Percentiles rank a stretch among this genome's conserved stretches.
phyloP scores from a whole-genome alignment of 2,113 vertebrate genomes.

The Potamarius usumacintae region DNA sequence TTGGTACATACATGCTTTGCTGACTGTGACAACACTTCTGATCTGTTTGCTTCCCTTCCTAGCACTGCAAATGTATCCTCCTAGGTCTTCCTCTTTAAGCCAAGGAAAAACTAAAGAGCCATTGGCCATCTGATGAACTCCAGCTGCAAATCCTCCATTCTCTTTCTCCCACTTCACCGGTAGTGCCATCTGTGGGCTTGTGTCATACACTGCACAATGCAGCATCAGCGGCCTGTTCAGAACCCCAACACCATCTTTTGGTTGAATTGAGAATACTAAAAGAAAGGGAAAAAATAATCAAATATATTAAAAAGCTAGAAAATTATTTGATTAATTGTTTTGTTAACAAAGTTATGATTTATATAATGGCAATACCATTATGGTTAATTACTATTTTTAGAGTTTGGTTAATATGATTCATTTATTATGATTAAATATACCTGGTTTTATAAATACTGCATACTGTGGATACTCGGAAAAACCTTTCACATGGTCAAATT shows the following conservation, averaged over 20 bases:
- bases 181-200: slow-evolving; percentile 25
- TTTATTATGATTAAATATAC: background rate
- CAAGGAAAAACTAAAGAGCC: slow-evolving; percentile 58
- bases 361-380: background rate
- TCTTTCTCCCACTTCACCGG: slow-evolving; percentile 54
- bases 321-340: background rate
- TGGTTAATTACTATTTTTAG: background rate
- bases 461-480: background rate
- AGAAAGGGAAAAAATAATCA: background rate
- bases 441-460: background rate
- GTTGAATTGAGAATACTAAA: slow-evolving; percentile 50
- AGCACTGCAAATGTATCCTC: slow-evolving; percentile 56
- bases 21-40: slow-evolving; percentile 48
- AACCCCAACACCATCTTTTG: slow-evolving; percentile 51
- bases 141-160: slow-evolving; percentile 15
- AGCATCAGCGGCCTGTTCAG: slow-evolving; percentile 52
- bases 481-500: too few species aligned
- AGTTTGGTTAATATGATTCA: background rate
- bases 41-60: slow-evolving; percentile 46
- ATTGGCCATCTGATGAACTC: slow-evolving; percentile 50
- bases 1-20: slow-evolving; percentile 54
- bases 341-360: background rate
- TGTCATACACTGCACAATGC: slow-evolving; percentile 56
- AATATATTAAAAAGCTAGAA: background rate
- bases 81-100: slow-evolving; percentile 54